Evolutionary conservation across 2,113 vertebrate genomes (phyloP), one percentile per base, ranked within the genome.

Genomic region (Ammodytes marinus): DNA sequence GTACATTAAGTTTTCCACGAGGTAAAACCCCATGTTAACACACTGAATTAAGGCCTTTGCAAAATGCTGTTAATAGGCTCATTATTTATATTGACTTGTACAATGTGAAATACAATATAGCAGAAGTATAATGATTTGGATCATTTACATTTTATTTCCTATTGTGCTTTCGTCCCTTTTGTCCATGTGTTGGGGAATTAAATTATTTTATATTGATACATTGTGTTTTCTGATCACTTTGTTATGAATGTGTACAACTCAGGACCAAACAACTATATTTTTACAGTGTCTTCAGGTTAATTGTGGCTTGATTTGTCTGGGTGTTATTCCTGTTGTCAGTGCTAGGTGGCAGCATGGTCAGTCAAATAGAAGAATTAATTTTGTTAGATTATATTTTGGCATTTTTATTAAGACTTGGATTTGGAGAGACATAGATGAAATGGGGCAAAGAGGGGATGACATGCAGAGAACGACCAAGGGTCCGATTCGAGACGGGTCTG

Each of bases 41-140:
- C 49, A 61, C 37, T 45, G 19, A 53, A 37, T 37, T 35, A 19
- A 69, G 13, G 63, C 6, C 6, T 39, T 37, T 69, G 14, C 49
- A 47, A 64, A 60, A 19, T 52, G 42, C 10, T 57, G 5, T 68
- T 58, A 15, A 52, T 27, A 54, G 53, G 53, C 5, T 15, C 39
- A 7, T 61, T 81, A 86, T 91, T 90, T 88, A 75, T 69, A 78
- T 75, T 58, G 19, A 82, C 59, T 46, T 89, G 80, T 88, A 85
- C 53, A 92, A 79, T 87, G 70, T 92, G 83, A 90, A 88, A 84
- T 88, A 64, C 82, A 88, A 84, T 88, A 64, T 83, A 68, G 75
- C 58, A 83, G 83, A 70, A 87, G 82, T 79, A 83, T 84, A 80
- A 71, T 49, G 50, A 52, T 45, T 85, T 81, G 57, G 71, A 43